Conservation (phyloP, 2,888 invertebrate species). For the Resseliella maxima region DNA sequence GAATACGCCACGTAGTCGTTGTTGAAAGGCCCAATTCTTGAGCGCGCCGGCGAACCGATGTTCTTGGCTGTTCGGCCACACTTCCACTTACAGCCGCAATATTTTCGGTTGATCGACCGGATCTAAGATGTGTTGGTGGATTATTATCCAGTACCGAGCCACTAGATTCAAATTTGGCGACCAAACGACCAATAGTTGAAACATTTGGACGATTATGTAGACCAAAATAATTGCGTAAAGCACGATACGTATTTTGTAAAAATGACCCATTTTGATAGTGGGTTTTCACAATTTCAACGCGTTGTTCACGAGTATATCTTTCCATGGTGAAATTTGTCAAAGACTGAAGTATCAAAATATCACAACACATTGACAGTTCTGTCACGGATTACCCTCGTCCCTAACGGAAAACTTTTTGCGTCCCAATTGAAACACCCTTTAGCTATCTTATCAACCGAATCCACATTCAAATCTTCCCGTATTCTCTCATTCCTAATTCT, state of each 20-base stretch:
- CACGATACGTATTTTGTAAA: not conserved
- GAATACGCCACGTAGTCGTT: not conserved
- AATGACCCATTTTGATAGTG: conserved; percentile 16
- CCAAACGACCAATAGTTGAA: conserved; percentile 58
- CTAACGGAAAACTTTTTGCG: too few relatives aligned
- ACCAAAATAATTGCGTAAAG: not conserved
- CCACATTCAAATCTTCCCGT: too few relatives aligned
- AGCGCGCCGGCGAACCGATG: conserved; percentile 58
- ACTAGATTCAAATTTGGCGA: conserved; percentile 58
- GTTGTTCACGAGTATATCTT: conserved; percentile 17
- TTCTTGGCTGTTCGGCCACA: conserved; percentile 57
- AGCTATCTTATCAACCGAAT: too few relatives aligned
- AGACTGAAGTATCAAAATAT: too few relatives aligned
- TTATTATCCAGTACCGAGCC: conserved; percentile 57
- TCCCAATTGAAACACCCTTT: too few relatives aligned
- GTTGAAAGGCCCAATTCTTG: conserved; percentile 54
- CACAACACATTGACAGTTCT: too few relatives aligned
- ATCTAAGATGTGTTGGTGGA: conserved; percentile 57
- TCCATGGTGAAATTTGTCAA: conserved; percentile 54
- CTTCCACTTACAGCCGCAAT: conserved; percentile 57
- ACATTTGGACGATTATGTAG: conserved; percentile 55
- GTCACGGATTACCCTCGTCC: too few relatives aligned
- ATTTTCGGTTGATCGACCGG: conserved; percentile 58
- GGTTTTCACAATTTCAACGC: not conserved
- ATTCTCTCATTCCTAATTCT: too few relatives aligned